Conservation (phyloP, 2,797 vertebrate genomes). For the Macropodus opercularis region DNA sequence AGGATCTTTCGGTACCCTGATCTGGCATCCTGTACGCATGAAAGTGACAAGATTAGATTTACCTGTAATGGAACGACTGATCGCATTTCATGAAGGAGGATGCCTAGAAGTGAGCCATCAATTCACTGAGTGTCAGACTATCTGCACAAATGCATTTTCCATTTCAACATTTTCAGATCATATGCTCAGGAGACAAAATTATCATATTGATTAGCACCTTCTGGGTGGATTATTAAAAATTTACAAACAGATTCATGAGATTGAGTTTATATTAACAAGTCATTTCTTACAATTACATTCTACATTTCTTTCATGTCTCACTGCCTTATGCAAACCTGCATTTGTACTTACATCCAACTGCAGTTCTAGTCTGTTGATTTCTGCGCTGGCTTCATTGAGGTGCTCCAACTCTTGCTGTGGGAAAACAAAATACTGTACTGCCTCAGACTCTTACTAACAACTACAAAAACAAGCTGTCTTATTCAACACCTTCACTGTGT, state of each 20-base stretch:
- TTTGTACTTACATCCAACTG: slow-evolving; percentile 88
- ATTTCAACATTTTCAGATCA: slow-evolving; percentile 19
- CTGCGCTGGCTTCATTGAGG: slow-evolving; percentile 93
- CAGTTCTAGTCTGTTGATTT: slow-evolving; percentile 92
- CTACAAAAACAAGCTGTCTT: neutral
- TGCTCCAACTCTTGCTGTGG: slow-evolving; percentile 92
- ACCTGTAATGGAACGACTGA: slow-evolving; percentile 28
- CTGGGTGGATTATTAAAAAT: slow-evolving; percentile 33
- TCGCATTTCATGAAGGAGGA: slow-evolving; percentile 21
- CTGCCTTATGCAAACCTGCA: too few species aligned
- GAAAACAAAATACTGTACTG: neutral
- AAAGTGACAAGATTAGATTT: slow-evolving; percentile 49
- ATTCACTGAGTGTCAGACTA: neutral
- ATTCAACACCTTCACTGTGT: too few species aligned
- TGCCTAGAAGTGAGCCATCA: slow-evolving; percentile 7
- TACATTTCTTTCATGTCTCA: too few species aligned
- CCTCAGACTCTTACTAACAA: neutral
- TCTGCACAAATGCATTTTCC: slow-evolving; percentile 5
- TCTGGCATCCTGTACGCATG: slow-evolving; percentile 85
- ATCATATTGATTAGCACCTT: slow-evolving; percentile 34
- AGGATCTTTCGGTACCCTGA: slow-evolving; percentile 92
- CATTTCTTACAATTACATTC: too few species aligned
- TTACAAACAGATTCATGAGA: slow-evolving; percentile 15
- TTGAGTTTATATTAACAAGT: too few species aligned
- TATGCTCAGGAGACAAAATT: slow-evolving; percentile 22